These are phyloP conservation scores for Drosophila austrosaltans DNA, from an alignment of 2,888 invertebrate species.

Conservation along the genomic window DNA sequence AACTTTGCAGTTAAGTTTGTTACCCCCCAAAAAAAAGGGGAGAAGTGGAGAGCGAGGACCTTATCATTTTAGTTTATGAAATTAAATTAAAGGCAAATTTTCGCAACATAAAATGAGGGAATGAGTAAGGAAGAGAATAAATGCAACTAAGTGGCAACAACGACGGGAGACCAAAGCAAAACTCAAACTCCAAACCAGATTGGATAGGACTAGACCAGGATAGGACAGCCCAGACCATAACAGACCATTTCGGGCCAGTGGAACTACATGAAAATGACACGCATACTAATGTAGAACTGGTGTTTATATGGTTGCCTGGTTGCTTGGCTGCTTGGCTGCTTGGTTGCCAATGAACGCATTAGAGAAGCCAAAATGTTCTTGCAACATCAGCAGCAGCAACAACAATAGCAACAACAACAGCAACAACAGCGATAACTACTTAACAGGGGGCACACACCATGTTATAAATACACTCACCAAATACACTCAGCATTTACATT, in stretches of 20 bases:
- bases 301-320: conserved; percentile 48
- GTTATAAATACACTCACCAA: conserved; percentile 36
- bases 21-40: too few relatives aligned
- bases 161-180: background rate
- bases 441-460: conserved; percentile 42
- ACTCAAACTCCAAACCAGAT: conserved; percentile 3
- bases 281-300: conserved; percentile 52
- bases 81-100: conserved; percentile 10
- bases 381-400: conserved; percentile 38
- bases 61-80: background rate
- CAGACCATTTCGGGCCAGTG: background rate
- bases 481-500: conserved; percentile 44
- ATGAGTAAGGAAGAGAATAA: background rate
- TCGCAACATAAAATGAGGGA: conserved; percentile 9
- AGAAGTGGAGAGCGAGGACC: too few relatives aligned
- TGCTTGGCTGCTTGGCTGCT: conserved; percentile 2
- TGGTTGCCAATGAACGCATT: conserved; percentile 48
- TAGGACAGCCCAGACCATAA: conserved; percentile 26
- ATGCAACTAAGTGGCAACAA: conserved; percentile 9
- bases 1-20: conserved; percentile 10
- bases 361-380: conserved; percentile 44
- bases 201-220: background rate
- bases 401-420: conserved; percentile 48
- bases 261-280: conserved; percentile 24
- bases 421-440: conserved; percentile 52